phyloP scores from a whole-genome alignment of 1,140 invertebrate genomes.

The Spodoptera frugiperda region DNA sequence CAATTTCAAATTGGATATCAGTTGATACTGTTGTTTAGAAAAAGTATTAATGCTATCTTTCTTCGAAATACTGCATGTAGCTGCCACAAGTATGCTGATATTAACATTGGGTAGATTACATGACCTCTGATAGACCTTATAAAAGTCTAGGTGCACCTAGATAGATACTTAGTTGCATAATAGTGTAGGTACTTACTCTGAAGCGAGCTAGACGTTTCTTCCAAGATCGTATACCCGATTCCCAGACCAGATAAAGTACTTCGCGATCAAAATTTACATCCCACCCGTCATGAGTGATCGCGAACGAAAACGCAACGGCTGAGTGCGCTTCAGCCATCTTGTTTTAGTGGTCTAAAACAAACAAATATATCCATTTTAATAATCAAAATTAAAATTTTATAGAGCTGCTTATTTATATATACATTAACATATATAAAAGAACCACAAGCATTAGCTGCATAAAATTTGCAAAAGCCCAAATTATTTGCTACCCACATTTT shows the following conservation, averaged over 20 bases:
- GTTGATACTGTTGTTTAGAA: too few relatives aligned
- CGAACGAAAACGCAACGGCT: slow-evolving; percentile 98
- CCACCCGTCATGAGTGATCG: slow-evolving; percentile 98
- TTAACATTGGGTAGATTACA: neutral
- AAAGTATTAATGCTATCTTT: too few relatives aligned
- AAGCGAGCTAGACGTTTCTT: slow-evolving; percentile 96
- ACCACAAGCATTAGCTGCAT: neutral
- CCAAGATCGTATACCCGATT: slow-evolving; percentile 97
- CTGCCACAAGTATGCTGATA: neutral
- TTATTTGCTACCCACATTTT: too few relatives aligned
- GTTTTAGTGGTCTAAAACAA: slow-evolving; percentile 54
- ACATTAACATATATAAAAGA: too few relatives aligned
- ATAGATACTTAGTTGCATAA: neutral
- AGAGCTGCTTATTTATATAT: too few relatives aligned
- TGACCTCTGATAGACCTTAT: slow-evolving; percentile 11
- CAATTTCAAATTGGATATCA: neutral
- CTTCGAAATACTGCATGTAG: too few relatives aligned
- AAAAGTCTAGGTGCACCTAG: slow-evolving; percentile 15
- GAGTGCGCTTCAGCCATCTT: slow-evolving; percentile 99
- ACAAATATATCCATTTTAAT: neutral
- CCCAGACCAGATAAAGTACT: slow-evolving; percentile 95
- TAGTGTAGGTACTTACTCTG: slow-evolving; percentile 88
- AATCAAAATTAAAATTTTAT: neutral
- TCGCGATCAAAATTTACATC: slow-evolving; percentile 98
- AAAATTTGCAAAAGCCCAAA: neutral